Evolutionary conservation across 2,888 invertebrate species (phyloP).

Genomic region (Alloscopus bannaensis): DNA sequence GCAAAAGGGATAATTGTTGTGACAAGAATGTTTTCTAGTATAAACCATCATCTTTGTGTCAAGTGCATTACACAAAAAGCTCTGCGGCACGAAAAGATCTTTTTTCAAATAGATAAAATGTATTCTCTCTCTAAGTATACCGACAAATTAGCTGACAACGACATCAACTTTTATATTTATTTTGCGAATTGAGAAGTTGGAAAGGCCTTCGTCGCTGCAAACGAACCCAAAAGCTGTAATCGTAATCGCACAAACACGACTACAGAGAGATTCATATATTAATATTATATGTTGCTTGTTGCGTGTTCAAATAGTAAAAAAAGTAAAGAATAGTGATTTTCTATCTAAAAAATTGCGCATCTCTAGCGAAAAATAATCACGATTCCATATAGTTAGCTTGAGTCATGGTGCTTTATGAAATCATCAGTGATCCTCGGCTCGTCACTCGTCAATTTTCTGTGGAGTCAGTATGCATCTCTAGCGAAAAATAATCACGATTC

Average conservation of each 20-base stretch:
- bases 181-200: conserved; percentile 13
- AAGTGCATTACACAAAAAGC: conserved; percentile 21
- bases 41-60: too few species aligned
- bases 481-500: conserved; percentile 19
- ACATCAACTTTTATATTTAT: conserved; percentile 7
- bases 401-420: too few species aligned
- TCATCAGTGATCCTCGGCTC: conserved; percentile 15
- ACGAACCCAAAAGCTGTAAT: conserved; percentile 51
- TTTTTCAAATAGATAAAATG: not conserved
- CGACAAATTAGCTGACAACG: conserved; percentile 35
- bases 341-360: conserved; percentile 1
- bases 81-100: conserved; percentile 6
- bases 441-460: conserved; percentile 19
- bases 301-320: conserved; percentile 1
- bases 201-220: conserved; percentile 49
- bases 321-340: not conserved
- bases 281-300: not conserved
- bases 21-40: conserved; percentile 18
- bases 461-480: not conserved
- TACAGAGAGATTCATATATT: conserved; percentile 14
- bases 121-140: not conserved
- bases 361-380: conserved; percentile 10
- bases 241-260: conserved; percentile 56
- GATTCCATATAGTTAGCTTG: not conserved
- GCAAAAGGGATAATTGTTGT: not conserved